These are phyloP conservation scores for Drosophila paulistorum DNA, from an alignment of 1,140 invertebrate species.

Conservation along the genomic window DNA sequence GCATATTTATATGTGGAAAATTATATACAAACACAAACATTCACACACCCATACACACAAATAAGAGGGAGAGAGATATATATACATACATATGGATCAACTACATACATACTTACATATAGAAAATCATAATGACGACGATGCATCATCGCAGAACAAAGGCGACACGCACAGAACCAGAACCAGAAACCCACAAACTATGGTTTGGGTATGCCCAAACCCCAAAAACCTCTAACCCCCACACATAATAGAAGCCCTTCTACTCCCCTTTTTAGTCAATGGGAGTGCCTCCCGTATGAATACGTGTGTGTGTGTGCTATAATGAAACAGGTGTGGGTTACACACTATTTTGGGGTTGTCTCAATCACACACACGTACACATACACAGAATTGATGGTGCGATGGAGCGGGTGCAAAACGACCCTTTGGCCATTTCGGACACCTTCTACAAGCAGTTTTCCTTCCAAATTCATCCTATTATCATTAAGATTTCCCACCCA, in stretches of 20 bases:
- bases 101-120: slow-evolving; percentile 21
- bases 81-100: slow-evolving; percentile 20
- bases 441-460: slow-evolving; percentile 10
- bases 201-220: not conserved
- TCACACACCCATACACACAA: slow-evolving; percentile 21
- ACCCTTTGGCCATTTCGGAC: slow-evolving; percentile 15
- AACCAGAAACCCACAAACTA: slow-evolving; percentile 27
- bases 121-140: slow-evolving; percentile 80
- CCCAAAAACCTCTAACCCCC: slow-evolving; percentile 28
- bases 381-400: slow-evolving; percentile 37
- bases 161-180: slow-evolving; percentile 74
- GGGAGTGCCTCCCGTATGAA: not conserved
- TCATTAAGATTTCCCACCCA: slow-evolving; percentile 8
- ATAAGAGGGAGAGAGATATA: slow-evolving; percentile 12
- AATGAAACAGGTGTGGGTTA: slow-evolving; percentile 39
- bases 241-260: slow-evolving; percentile 19
- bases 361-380: slow-evolving; percentile 21
- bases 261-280: slow-evolving; percentile 27
- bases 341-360: slow-evolving; percentile 36
- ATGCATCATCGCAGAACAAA: slow-evolving; percentile 79
- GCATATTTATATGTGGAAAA: slow-evolving; percentile 77
- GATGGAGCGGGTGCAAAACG: not conserved
- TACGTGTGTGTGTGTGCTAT: slow-evolving; percentile 4
- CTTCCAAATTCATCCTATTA: slow-evolving; percentile 1
- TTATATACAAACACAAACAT: slow-evolving; percentile 77